Conservation (phyloP, 2,113 vertebrate species). For the Nanorana parkeri region DNA sequence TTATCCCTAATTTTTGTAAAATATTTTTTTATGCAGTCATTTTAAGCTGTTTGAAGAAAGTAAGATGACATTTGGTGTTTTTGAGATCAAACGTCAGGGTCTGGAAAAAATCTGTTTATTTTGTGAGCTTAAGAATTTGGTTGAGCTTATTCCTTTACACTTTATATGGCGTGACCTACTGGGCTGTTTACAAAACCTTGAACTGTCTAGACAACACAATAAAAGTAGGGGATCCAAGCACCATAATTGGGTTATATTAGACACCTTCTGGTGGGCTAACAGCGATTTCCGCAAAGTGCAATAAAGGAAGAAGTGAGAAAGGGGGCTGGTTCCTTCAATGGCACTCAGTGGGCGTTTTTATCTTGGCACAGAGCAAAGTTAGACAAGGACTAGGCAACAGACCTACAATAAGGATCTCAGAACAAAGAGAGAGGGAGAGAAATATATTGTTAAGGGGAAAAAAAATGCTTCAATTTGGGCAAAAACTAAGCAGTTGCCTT, state of each 20-base stretch:
- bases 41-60: not conserved
- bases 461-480: constrained; percentile 63
- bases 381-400: constrained; percentile 61
- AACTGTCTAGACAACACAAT: constrained; percentile 99
- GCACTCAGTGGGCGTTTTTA: constrained; percentile 63
- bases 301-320: constrained; percentile 78
- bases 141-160: constrained; percentile 64
- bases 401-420: constrained; percentile 45
- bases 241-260: constrained; percentile 98
- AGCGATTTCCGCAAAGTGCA: constrained; percentile 84
- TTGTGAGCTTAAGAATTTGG: constrained; percentile 64
- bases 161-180: constrained; percentile 80
- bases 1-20: not conserved
- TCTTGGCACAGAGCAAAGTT: constrained; percentile 63
- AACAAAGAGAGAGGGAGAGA: constrained; percentile 53
- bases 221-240: constrained; percentile 93
- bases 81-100: constrained; percentile 54
- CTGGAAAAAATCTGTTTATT: constrained; percentile 58
- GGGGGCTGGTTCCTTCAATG: constrained; percentile 71
- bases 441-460: constrained; percentile 57
- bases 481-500: constrained; percentile 81
- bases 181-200: constrained; percentile 99
- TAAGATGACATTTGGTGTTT: constrained; percentile 22
- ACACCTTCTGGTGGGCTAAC: constrained; percentile 84
- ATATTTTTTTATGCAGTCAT: not conserved